Conservation (phyloP, 1,140 invertebrate genomes). For the Apocrypta bakeri region DNA sequence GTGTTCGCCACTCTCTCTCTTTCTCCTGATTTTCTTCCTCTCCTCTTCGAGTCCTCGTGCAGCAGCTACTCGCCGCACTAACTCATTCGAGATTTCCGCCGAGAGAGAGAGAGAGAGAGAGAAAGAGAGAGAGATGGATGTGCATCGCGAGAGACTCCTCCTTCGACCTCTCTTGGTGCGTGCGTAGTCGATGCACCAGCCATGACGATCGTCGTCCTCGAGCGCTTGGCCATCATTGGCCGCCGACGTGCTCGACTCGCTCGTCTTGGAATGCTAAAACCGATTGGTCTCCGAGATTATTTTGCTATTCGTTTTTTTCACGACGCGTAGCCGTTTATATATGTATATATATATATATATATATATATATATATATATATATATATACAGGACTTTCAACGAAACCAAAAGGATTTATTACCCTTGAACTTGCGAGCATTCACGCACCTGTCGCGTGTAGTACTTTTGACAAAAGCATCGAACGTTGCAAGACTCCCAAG, state of each 20-base stretch:
- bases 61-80: constrained; percentile 1
- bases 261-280: background rate
- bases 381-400: no score
- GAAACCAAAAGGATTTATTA: no score
- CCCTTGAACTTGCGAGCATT: no score
- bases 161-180: constrained; percentile 38
- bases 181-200: background rate
- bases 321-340: no score
- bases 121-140: constrained; percentile 14
- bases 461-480: no score
- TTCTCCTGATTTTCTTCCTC: constrained; percentile 41
- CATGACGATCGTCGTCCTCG: constrained; percentile 31
- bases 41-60: constrained; percentile 32
- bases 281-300: background rate
- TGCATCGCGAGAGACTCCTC: constrained; percentile 23
- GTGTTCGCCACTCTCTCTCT: constrained; percentile 40
- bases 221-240: background rate
- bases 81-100: constrained; percentile 46
- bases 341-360: no score
- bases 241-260: background rate
- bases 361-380: no score
- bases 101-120: constrained; percentile 11
- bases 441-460: no score
- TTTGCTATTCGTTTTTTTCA: background rate
- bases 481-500: no score